Base-by-base conservation (phyloP, 2,113 vertebrate species). In the Charina bottae region DNA sequence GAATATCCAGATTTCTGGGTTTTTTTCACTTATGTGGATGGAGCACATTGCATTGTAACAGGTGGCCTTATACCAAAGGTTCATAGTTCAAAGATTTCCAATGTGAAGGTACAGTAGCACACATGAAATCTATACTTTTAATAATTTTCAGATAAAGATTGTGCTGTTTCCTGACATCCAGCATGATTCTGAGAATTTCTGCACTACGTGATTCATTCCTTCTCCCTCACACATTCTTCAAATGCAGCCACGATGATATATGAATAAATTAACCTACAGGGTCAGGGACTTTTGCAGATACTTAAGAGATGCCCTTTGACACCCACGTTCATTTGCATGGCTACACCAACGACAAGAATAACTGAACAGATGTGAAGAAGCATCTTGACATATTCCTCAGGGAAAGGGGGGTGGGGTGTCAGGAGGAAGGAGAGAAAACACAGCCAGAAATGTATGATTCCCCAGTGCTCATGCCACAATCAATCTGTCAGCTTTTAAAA, bases 301-400 rank as follows among this genome's bases (percentile, higher is more conserved):
- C 91, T 88, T 88, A 92, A 89, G 26, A 33, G 28, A 54, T 88
- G 86, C 42, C 68, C 86, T 92, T 60, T 92, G 86, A 84, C 68
- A 33, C 55, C 37, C 64, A 83, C 1, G 7, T 12, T 83, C 64
- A 92, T 68, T n/a, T 72, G 85, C 62, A 58, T 10, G 54, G 60
- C 9, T 9, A 87, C 15, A 6, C 72, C 53, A 68, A 17, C 23
- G 60, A 42, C 33, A 33, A 78, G 53, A 28, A 54, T n/a, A 72
- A 58, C 13, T 13, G 85, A 72, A 83, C 86, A 83, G 49, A 92
- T 53, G 86, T n/a, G 54, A 58, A 53, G 37, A 83, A 88, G 53
- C 42, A 54, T 83, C 28, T 46, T 58, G 62, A 26, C 37, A 62
- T 60, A n/a, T 92, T 46, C 68, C 86, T 60, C 33, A 53, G 46